Conservation (phyloP, 2,888 invertebrate genomes). For the Acronicta leporina region DNA sequence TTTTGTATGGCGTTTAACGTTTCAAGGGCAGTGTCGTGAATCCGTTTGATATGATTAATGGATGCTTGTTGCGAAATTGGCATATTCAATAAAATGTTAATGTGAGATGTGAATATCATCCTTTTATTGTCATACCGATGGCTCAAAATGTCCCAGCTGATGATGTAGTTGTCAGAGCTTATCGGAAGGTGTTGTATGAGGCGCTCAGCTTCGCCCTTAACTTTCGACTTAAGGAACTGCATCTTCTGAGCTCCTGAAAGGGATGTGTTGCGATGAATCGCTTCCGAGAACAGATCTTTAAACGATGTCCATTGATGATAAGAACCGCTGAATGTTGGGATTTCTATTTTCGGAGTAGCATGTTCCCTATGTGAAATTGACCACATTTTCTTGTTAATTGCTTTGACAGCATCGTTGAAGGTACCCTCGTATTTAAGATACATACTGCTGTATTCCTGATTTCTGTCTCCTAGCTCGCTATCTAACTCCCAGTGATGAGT, state of each 20-base stretch:
- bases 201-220: slow-evolving; percentile 1
- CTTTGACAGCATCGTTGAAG: slow-evolving; percentile 14
- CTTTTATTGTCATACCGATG: slow-evolving; percentile 3
- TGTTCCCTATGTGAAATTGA: slow-evolving; percentile 7
- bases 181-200: slow-evolving; percentile 1
- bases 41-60: not conserved
- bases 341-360: not conserved
- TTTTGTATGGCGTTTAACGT: slow-evolving; percentile 1
- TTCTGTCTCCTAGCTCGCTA: slow-evolving; percentile 10
- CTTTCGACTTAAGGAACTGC: not conserved
- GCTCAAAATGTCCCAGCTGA: not conserved
- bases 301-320: slow-evolving; percentile 1
- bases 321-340: not conserved
- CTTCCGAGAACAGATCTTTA: not conserved
- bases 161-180: not conserved
- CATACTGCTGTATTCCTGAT: slow-evolving; percentile 4
- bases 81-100: not conserved
- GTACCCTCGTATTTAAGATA: slow-evolving; percentile 5
- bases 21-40: slow-evolving; percentile 1
- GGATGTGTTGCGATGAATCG: not conserved
- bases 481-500: slow-evolving; percentile 8
- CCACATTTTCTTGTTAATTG: slow-evolving; percentile 16
- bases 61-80: slow-evolving; percentile 2
- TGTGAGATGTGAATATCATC: slow-evolving; percentile 4
- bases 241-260: not conserved